These are phyloP conservation scores for Petrocephalus schoutedeni DNA, from an alignment of 2,797 vertebrate species.

Conservation along the genomic window DNA sequence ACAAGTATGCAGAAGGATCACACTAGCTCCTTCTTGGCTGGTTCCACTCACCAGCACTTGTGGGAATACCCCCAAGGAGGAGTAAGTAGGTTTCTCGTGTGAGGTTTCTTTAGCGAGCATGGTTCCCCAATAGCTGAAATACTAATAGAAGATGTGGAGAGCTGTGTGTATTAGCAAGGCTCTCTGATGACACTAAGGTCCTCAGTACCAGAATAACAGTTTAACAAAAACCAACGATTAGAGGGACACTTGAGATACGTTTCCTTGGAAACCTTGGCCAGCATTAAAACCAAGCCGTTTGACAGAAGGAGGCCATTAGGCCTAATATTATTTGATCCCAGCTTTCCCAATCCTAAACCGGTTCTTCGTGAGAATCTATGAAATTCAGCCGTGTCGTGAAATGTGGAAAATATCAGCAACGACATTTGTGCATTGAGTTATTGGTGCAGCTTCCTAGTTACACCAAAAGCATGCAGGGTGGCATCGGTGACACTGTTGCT, in stretches of 20 bases:
- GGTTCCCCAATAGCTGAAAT: neutral
- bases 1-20: neutral
- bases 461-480: conserved; percentile 46
- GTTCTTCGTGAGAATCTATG: neutral
- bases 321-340: neutral
- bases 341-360: neutral
- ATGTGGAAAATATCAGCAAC: neutral
- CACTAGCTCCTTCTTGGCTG: conserved; percentile 54
- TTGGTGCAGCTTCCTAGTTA: neutral
- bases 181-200: neutral
- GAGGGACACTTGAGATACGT: neutral
- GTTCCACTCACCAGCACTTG: conserved; percentile 52
- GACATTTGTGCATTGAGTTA: neutral
- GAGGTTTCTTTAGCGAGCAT: neutral
- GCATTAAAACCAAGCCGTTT: too few species aligned
- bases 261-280: neutral
- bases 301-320: neutral
- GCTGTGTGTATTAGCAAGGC: neutral
- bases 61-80: conserved; percentile 36
- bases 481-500: conserved; percentile 29
- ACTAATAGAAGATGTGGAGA: neutral
- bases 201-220: neutral
- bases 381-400: neutral
- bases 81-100: conserved; percentile 32
- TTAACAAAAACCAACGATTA: too few species aligned